A percentile compares a stretch with the other conserved stretches of the same genome.
phyloP scores from a whole-genome alignment of 2,113 vertebrate genomes.

The Perccottus glenii region DNA sequence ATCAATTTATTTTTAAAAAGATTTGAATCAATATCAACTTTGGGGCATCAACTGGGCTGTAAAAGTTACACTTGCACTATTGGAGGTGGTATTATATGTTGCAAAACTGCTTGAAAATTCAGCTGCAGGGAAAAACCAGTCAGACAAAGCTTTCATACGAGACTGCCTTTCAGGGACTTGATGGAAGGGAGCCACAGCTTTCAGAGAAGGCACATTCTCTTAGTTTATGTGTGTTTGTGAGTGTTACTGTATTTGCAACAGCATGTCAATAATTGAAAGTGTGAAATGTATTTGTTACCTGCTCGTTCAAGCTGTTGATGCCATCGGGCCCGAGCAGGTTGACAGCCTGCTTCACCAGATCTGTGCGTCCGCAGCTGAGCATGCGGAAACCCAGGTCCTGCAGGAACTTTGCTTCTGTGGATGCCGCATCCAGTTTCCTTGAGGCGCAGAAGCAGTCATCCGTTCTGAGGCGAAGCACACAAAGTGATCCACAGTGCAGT shows the following conservation, averaged over 20 bases:
- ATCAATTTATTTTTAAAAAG: constrained; percentile 25
- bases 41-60: neutral
- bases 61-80: constrained; percentile 2
- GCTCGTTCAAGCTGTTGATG: constrained; percentile 98
- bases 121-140: constrained; percentile 28
- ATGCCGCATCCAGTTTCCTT: constrained; percentile 94
- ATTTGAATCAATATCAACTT: constrained; percentile 18
- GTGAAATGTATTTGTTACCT: constrained; percentile 81
- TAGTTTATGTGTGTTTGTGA: neutral
- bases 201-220: constrained; percentile 5
- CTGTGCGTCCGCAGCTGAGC: constrained; percentile 96
- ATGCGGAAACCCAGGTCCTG: constrained; percentile 99
- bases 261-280: constrained; percentile 42
- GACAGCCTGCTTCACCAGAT: constrained; percentile 96
- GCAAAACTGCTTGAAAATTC: constrained; percentile 25
- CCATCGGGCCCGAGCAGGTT: constrained; percentile 92
- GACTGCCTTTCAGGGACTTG: constrained; percentile 14
- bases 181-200: constrained; percentile 25
- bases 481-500: constrained; percentile 25
- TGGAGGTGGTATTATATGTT: constrained; percentile 31
- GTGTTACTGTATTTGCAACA: constrained; percentile 3
- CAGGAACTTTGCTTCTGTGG: constrained; percentile 96
- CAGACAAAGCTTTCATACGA: constrained; percentile 35
- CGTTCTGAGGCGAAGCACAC: constrained; percentile 80
- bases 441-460: constrained; percentile 98